These are phyloP conservation scores for Archips xylosteana DNA, from an alignment of 2,888 invertebrate species.

Conservation along the genomic window DNA sequence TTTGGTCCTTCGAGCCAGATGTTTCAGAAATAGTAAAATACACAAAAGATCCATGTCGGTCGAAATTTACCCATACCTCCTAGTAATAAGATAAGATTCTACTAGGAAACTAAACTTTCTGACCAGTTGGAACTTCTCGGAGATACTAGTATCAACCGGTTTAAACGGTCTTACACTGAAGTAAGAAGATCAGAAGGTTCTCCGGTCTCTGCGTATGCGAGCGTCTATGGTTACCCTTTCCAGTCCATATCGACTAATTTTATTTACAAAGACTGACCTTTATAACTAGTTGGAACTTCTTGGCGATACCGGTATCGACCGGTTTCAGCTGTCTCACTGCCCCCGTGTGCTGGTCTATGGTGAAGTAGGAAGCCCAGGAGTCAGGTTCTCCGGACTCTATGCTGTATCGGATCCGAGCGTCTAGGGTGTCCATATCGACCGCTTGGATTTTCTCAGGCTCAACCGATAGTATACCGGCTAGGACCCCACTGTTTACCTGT, in stretches of 20 bases:
- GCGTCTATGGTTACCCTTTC: no score
- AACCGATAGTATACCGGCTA: slow-evolving; percentile 93
- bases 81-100: no score
- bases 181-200: no score
- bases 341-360: slow-evolving; percentile 92
- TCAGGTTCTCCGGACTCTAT: slow-evolving; percentile 93
- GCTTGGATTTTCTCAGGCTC: slow-evolving; percentile 96
- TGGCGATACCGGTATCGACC: slow-evolving; percentile 92
- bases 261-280: slow-evolving; percentile 83
- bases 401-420: slow-evolving; percentile 92
- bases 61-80: no score
- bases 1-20: no score
- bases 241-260: neutral
- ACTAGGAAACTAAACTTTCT: no score
- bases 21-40: no score
- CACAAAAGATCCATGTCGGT: no score
- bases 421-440: slow-evolving; percentile 95
- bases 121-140: no score
- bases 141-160: no score
- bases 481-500: slow-evolving; percentile 92
- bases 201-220: no score
- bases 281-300: slow-evolving; percentile 92
- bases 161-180: no score
- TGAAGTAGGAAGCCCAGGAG: slow-evolving; percentile 92
- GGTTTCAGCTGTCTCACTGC: slow-evolving; percentile 92